Base-by-base conservation (phyloP, 2,113 vertebrate species). In the Pogona vitticeps region DNA sequence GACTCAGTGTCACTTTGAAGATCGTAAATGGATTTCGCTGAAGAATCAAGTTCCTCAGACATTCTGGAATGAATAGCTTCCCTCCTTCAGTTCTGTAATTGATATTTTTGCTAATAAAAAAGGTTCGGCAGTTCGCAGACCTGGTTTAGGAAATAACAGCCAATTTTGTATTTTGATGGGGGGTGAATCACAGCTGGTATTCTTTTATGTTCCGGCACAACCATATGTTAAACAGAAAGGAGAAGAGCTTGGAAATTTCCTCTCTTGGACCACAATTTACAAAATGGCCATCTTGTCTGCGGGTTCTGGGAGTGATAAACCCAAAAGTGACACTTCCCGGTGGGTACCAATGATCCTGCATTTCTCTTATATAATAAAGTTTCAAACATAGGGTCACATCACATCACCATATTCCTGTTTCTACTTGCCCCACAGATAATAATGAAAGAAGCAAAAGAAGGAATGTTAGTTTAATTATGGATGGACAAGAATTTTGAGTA, bases 1-100 rank as follows among this genome's bases (percentile, higher is more conserved):
- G 83, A 21, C 8, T 86, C 42, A 86, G 40, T 80, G 91, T 94
- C 86, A 91, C 68, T 94, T 92, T 94, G 88, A 92, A 91, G 85
- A 89, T 6, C 90, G 28, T 89, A 93, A 94, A 92, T 75, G 89
- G 87, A 88, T 94, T 93, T 84, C 92, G 26, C 70, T 89, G 81
- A 96, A 93, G 90, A 89, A 92, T 89, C 83, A 91, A 92, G 87
- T 89, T 94, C 79, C 94, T 92, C 75, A 91, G 36, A 88, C 31
- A 40, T 73, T 26, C 33, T 90, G 86, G 61, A 85, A 76, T 14
- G 80, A 75, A 63, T 80, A 14, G 0, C 21, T 59, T 77, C 17
- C 58, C 84, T 14, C 82, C 78, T 81, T 21, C 46, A 58, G 23
- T 92, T 42, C 38, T 84, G 65, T 85, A 90, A 93, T 56, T 84